Percentiles rank a stretch among this genome's conserved stretches.
Evolutionary conservation across 92 coral and sea anemone species (phyloP).

Genomic region (Zoanthus solanderi): DNA sequence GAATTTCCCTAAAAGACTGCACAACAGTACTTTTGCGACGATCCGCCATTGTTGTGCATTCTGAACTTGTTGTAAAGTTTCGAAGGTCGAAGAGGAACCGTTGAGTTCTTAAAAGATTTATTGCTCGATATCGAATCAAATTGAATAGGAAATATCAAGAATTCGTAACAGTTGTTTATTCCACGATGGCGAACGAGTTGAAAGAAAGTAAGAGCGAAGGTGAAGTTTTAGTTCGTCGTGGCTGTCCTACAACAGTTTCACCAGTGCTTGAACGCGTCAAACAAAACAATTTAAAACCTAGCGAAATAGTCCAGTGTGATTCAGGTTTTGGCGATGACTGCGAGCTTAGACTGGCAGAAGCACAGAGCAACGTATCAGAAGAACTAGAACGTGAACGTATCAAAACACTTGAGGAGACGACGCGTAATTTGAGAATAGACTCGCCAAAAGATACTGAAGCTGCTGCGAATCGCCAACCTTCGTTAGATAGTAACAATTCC

Average conservation of each 20-base stretch:
- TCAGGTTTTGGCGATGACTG: conserved; percentile 85
- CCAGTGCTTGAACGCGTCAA: background rate
- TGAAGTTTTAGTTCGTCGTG: conserved; percentile 31
- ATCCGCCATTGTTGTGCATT: conserved; percentile 76
- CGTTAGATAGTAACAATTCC: background rate
- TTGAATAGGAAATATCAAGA: background rate
- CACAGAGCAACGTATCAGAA: conserved; percentile 26
- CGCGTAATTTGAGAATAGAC: conserved; percentile 62
- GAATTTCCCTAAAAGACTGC: conserved; percentile 65
- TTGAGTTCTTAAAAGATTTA: background rate
- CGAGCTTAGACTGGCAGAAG: conserved; percentile 54
- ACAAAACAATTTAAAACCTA: conserved; percentile 4
- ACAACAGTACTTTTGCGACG: conserved; percentile 36
- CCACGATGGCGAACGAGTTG: conserved; percentile 9
- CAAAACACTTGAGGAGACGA: conserved; percentile 56
- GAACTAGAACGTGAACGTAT: background rate
- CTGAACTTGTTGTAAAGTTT: background rate
- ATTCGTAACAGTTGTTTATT: background rate
- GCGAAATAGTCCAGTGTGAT: conserved; percentile 57
- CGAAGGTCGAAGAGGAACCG: background rate
- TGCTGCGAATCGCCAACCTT: conserved; percentile 14
- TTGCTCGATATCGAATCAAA: background rate
- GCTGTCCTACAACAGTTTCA: conserved; percentile 2
- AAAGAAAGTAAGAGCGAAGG: background rate
- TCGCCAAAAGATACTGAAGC: conserved; percentile 37